Evolutionary conservation across 2,113 vertebrate genomes (phyloP).

Genomic region (Mesoclemmys tuberculata): DNA sequence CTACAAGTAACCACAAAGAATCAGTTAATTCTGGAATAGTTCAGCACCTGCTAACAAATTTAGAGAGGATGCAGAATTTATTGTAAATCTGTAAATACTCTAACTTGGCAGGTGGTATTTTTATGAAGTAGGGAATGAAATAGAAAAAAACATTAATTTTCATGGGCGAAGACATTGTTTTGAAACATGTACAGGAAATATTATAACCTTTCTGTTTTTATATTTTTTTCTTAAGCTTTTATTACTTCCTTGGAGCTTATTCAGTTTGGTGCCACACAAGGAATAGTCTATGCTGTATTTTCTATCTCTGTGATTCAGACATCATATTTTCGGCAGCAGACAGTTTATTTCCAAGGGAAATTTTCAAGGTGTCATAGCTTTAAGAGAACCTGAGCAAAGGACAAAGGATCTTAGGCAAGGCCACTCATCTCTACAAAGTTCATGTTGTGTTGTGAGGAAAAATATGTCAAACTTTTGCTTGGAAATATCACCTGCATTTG

Average conservation of each 20-base stretch:
- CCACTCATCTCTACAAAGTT: conserved; percentile 31
- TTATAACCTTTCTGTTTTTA: neutral
- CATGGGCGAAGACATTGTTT: neutral
- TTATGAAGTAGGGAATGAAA: conserved; percentile 56
- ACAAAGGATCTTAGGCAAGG: conserved; percentile 62
- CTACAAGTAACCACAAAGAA: conserved; percentile 60
- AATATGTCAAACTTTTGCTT: conserved; percentile 43
- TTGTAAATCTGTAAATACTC: conserved; percentile 71
- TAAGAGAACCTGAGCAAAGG: conserved; percentile 61
- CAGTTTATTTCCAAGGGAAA: conserved; percentile 63
- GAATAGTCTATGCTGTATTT: conserved; percentile 67
- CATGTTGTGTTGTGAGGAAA: conserved; percentile 58
- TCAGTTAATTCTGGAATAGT: conserved; percentile 69
- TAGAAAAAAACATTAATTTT: conserved; percentile 19
- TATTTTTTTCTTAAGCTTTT: conserved; percentile 27
- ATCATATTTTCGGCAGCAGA: conserved; percentile 44
- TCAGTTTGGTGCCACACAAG: conserved; percentile 61
- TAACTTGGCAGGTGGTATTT: conserved; percentile 73
- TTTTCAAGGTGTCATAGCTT: conserved; percentile 63
- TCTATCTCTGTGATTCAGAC: conserved; percentile 54
- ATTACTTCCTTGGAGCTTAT: conserved; percentile 46
- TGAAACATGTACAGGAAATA: conserved; percentile 9
- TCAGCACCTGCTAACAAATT: conserved; percentile 71
- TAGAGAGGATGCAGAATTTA: conserved; percentile 63
- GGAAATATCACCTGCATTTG: conserved; percentile 38